A percentile compares a stretch with the other conserved stretches of the same genome.
Conservation (phyloP, 2,797 vertebrate genomes). For the Rhinella marina region DNA sequence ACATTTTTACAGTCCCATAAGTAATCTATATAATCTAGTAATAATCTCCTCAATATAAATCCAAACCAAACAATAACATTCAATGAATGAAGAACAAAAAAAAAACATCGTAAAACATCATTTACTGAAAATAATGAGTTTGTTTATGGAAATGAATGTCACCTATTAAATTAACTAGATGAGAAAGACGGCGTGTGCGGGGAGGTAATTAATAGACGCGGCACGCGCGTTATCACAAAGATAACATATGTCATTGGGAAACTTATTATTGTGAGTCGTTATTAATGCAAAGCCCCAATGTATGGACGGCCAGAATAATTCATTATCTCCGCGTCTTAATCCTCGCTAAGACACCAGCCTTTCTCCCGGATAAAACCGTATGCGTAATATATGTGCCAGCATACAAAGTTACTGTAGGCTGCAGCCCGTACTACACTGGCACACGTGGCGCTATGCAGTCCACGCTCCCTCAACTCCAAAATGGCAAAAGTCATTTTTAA, state of each 20-base stretch:
- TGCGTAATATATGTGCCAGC: not conserved
- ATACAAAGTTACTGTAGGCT: not conserved
- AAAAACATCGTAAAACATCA: conserved; percentile 33
- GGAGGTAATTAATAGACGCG: conserved; percentile 23
- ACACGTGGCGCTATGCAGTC: not conserved
- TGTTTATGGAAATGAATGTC: conserved; percentile 54
- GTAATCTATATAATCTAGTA: conserved; percentile 33
- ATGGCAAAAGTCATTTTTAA: not conserved
- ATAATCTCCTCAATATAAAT: conserved; percentile 17
- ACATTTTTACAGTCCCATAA: not conserved
- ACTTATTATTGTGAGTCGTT: conserved; percentile 12
- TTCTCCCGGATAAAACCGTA: not conserved
- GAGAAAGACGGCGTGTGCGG: not conserved
- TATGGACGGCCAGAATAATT: conserved; percentile 21
- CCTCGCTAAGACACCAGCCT: conserved; percentile 30
- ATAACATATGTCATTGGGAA: conserved; percentile 53
- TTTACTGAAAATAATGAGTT: conserved; percentile 46
- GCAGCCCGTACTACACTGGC: not conserved
- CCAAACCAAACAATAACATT: conserved; percentile 45
- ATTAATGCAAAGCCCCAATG: conserved; percentile 35
- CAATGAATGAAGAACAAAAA: not conserved
- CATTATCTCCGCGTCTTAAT: conserved; percentile 44
- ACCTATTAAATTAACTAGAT: conserved; percentile 32
- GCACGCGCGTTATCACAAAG: conserved; percentile 46
- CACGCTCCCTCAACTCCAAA: not conserved